A percentile compares a stretch with the other conserved stretches of the same genome.
phyloP scores from a whole-genome alignment of 2,888 invertebrate species.

The Cynaeus angustus region DNA sequence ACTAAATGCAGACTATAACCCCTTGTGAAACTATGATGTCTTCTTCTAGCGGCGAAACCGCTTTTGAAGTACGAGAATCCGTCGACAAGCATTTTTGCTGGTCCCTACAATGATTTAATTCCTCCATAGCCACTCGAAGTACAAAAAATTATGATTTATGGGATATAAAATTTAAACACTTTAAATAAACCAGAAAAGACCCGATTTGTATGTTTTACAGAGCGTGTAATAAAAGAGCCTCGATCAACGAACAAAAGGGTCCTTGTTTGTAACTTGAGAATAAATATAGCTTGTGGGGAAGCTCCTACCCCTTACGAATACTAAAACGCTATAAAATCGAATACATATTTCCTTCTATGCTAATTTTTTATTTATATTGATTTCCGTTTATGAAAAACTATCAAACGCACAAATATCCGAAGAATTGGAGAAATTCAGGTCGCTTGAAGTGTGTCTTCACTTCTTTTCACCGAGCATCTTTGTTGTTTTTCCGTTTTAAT shows the following conservation, averaged over 20 bases:
- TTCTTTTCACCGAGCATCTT: not conserved
- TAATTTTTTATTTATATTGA: slow-evolving; percentile 14
- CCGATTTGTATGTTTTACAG: slow-evolving; percentile 67
- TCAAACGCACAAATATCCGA: not conserved
- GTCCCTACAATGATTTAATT: not conserved
- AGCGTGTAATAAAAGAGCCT: slow-evolving; percentile 67
- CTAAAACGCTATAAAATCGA: slow-evolving; percentile 49
- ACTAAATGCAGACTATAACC: slow-evolving; percentile 58
- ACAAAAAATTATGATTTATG: slow-evolving; percentile 60
- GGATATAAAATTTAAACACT: slow-evolving; percentile 58
- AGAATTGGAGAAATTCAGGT: slow-evolving; percentile 3
- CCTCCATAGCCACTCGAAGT: slow-evolving; percentile 31
- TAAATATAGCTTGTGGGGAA: slow-evolving; percentile 55
- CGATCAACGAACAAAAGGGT: slow-evolving; percentile 61
- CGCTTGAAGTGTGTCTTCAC: not conserved
- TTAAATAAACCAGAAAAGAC: slow-evolving; percentile 63
- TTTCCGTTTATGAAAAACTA: not conserved
- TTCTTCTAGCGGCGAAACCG: slow-evolving; percentile 57
- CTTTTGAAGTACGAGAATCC: slow-evolving; percentile 54
- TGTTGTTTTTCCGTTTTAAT: too few relatives aligned
- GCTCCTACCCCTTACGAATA: slow-evolving; percentile 51
- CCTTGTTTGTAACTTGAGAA: slow-evolving; percentile 59
- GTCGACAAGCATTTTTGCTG: too few relatives aligned
- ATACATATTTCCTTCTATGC: slow-evolving; percentile 24
- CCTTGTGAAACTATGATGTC: slow-evolving; percentile 60